Evolutionary conservation across 2,888 invertebrate species (phyloP), one percentile per base, ranked within the genome.

Genomic region (Choreutis nemorana): DNA sequence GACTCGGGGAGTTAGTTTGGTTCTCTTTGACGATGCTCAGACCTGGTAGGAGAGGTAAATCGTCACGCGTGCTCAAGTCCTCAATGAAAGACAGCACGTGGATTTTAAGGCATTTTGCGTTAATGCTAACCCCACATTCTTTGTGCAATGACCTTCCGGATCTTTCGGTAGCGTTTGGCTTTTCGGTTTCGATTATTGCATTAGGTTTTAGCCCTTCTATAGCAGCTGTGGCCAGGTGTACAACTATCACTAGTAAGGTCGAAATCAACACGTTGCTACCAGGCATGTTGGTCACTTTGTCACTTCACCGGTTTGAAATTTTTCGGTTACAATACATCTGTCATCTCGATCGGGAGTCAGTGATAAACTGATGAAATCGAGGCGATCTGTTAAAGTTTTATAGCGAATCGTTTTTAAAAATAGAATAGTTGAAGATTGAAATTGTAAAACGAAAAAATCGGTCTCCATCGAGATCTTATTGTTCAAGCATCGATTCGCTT

Each of bases 31-130:
- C 84, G 14, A 92, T 83, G 40, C 87, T 87, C n/a, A 92, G 75
- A 36, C 91, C 91, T 0, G 91, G 88, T 5, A 90, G 50, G 7
- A 92, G 80, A 36, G 80, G 82, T 3, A 89, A 81, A 55, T 88
- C 85, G 44, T 86, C 83, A 40, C 84, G 83, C 50, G 87, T 87
- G 41, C 87, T 84, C 16, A 91, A 52, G 26, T 86, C 85, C 51
- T 91, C 91, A 37, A 92, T 79, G 48, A 91, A 85, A 3, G 87
- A 87, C 2, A 90, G 83, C 25, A 89, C 83, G 46, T 91, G 90
- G 36, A 91, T 71, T 54, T 91, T 92, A 21, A 91, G 65, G 50
- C 92, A 92, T 52, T 89, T 88, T 13, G 87, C 78, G 54, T 86
- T 89, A 1, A 78, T 42, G 14, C 59, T 54, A 23, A 58, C 63